Base-by-base conservation (phyloP, 2,113 vertebrate genomes). In the Petrocephalus microphthalmus region DNA sequence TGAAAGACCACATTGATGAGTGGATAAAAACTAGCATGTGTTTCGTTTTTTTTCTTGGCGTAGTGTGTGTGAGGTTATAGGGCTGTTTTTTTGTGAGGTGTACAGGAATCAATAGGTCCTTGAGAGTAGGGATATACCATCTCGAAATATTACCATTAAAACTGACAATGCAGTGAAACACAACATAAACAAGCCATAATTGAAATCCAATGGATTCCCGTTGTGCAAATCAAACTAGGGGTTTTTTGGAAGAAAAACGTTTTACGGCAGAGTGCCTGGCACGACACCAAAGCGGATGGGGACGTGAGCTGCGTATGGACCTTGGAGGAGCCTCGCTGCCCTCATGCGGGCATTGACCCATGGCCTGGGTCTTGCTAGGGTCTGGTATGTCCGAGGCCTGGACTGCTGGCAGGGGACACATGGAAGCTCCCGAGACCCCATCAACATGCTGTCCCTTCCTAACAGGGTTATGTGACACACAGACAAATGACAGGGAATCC, bases 161-260 rank as follows among this genome's bases (percentile, higher is more conserved):
- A 25, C 82, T 53, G 84, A 85, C 29, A 54, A 52, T 37, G 52
- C 51, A 33, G 29, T 85, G 84, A n/a, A 64, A 45, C 54, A 86
- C 33, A 60, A 37, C 25, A 85, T 56, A 19, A 56, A 33, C 51
- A 54, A 60, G 56, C 85, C 13, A 47, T 86, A 86, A 57, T 45
- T 56, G 56, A 37, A 86, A 86, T 86, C 52, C 84, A 37, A 85
- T 85, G 49, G 29, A 42, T 78, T 78, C 71, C 71, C 37, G 71
- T 78, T 33, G 5, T 19, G 13, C 11, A 3, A 78, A 78, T 78
- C 71, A 42, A 42, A 37, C 71, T 42, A 19, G 33, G 71, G 71
- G 71, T 78, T 78, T 78, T 78, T 37, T 78, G 33, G 71, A 78
- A 20, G 2, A 6, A 78, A 37, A 78, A 2, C 0, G 67, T 74